Percentiles rank a stretch among this genome's conserved stretches.
Evolutionary conservation across 2,888 invertebrate species (phyloP).

Genomic region (Ypsolopha sequella): DNA sequence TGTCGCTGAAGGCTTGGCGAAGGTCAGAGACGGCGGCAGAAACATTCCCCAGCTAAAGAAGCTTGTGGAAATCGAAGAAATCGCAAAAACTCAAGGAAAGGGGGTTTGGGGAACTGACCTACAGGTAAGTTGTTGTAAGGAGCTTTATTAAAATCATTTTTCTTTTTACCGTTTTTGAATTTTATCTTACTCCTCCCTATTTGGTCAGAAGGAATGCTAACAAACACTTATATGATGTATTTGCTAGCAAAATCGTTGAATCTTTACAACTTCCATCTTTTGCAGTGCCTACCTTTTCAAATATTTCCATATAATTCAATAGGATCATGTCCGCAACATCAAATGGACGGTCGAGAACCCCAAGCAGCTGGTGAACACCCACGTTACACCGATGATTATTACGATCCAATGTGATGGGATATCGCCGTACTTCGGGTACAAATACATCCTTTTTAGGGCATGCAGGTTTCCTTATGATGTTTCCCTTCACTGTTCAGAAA

Average conservation of each 20-base stretch:
- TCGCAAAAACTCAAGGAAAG: conserved; percentile 88
- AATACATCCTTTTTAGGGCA: no score
- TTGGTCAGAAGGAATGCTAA: no score
- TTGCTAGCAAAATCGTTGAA: no score
- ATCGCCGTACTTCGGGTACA: no score
- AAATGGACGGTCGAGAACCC: conserved; percentile 90
- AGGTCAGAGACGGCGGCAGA: conserved; percentile 74
- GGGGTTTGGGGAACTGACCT: conserved; percentile 79
- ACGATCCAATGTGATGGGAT: no score
- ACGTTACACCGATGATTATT: no score
- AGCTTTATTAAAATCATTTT: no score
- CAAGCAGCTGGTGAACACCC: conserved; percentile 80
- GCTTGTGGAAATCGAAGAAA: conserved; percentile 89
- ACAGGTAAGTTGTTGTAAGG: conserved; percentile 27
- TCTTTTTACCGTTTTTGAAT: no score
- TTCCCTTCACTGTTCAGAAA: no score
- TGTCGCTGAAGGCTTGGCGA: conserved; percentile 90
- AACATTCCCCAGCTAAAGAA: conserved; percentile 75
- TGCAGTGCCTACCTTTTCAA: conserved; percentile 8
- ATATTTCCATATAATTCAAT: conserved; percentile 9
- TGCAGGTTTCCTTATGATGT: no score
- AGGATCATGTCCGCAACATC: conserved; percentile 86
- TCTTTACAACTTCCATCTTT: not conserved
- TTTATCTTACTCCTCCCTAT: no score
- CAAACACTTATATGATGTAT: no score